phyloP scores from a whole-genome alignment of 2,113 vertebrate species.

The Brachyhypopomus occidentalis region DNA sequence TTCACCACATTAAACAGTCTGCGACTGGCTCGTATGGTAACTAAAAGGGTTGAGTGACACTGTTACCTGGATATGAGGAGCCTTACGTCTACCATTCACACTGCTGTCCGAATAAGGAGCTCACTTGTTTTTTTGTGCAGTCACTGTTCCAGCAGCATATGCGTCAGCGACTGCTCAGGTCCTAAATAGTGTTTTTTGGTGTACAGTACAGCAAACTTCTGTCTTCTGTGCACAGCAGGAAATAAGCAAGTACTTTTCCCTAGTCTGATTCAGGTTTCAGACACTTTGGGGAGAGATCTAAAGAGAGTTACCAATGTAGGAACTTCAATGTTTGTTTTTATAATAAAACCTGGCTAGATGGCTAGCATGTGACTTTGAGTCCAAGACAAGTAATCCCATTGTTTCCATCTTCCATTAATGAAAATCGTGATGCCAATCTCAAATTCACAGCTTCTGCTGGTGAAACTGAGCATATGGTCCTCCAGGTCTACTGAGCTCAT shows the following conservation, averaged over 20 bases:
- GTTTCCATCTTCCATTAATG: neutral
- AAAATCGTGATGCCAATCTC: neutral
- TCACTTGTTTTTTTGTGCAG: neutral
- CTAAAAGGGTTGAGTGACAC: neutral
- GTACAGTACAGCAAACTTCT: neutral
- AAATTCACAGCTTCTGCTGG: neutral
- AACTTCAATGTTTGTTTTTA: too few relatives aligned
- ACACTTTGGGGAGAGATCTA: too few relatives aligned
- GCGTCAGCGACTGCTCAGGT: slow-evolving; percentile 10
- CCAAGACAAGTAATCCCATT: neutral
- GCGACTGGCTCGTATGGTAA: neutral
- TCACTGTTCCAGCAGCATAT: slow-evolving; percentile 14
- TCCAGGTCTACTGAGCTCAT: slow-evolving; percentile 6
- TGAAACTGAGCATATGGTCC: slow-evolving; percentile 12
- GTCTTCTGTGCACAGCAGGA: slow-evolving; percentile 33
- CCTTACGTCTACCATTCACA: slow-evolving; percentile 15
- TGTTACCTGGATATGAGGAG: slow-evolving; percentile 25
- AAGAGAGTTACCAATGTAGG: too few relatives aligned
- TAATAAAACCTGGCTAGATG: too few relatives aligned
- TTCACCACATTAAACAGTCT: neutral
- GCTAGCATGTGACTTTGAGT: neutral
- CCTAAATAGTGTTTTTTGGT: slow-evolving; percentile 19
- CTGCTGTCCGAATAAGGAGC: slow-evolving; percentile 10
- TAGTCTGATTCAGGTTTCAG: too few relatives aligned
- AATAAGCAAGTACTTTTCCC: slow-evolving; percentile 14